These are phyloP conservation scores for Trochalopteron elliotii DNA, from an alignment of 2,113 vertebrate species.

Conservation along the genomic window DNA sequence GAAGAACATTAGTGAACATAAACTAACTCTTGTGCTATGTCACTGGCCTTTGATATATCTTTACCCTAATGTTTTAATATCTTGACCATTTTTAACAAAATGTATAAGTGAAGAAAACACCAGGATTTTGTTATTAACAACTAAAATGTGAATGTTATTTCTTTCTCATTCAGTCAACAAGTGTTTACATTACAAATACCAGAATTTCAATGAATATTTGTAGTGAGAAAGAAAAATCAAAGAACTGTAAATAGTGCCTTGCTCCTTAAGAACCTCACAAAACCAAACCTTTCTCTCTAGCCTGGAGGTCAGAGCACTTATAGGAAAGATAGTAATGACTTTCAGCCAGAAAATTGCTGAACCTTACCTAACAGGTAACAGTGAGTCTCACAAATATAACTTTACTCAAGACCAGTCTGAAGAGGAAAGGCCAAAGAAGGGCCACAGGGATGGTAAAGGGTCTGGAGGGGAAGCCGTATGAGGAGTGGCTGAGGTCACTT, in stretches of 20 bases:
- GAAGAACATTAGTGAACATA: neutral
- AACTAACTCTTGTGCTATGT: neutral
- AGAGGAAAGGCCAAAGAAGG: neutral
- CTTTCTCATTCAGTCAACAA: neutral
- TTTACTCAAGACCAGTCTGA: neutral
- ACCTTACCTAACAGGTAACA: neutral
- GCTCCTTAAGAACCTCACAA: neutral
- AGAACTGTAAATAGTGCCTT: neutral
- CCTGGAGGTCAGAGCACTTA: neutral
- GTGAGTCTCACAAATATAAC: neutral
- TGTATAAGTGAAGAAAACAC: neutral
- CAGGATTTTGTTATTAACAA: neutral
- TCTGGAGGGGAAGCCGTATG: accelerated
- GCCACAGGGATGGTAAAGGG: neutral
- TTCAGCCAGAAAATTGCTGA: neutral
- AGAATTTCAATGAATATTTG: neutral
- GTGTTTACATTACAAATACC: neutral
- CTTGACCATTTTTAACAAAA: neutral
- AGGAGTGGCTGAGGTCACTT: neutral
- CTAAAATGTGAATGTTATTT: neutral
- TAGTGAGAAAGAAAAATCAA: neutral
- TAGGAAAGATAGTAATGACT: neutral
- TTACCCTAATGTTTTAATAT: neutral
- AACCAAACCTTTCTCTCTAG: neutral
- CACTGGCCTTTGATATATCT: neutral